Evolutionary conservation across 2,113 vertebrate genomes (phyloP).

Genomic region (Dicaeum eximium): DNA sequence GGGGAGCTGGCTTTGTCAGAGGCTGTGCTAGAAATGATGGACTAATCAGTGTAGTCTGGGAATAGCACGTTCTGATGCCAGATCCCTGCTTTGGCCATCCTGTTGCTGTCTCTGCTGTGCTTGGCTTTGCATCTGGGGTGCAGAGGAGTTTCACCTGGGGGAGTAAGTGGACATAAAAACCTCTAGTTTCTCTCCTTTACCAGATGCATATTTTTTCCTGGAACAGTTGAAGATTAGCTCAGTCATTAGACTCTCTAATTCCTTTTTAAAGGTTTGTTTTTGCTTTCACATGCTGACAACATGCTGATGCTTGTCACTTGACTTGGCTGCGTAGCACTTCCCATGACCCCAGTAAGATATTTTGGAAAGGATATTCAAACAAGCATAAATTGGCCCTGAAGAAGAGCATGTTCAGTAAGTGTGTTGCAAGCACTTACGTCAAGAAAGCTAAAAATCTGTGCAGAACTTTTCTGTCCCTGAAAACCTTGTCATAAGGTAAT

Average conservation of each 20-base stretch:
- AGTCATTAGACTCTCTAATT: not conserved
- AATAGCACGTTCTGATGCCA: not conserved
- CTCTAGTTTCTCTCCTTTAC: not conserved
- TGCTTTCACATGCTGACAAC: constrained; percentile 25
- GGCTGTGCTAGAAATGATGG: not conserved
- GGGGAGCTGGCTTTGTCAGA: not conserved
- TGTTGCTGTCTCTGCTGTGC: not conserved
- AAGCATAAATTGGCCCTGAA: constrained; percentile 26
- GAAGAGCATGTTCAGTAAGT: not conserved
- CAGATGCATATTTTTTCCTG: not conserved
- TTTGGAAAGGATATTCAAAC: constrained; percentile 39
- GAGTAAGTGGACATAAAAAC: not conserved
- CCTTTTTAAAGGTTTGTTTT: not conserved
- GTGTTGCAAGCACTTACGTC: constrained; percentile 50
- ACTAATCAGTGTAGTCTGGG: not conserved
- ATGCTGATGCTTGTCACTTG: constrained; percentile 36
- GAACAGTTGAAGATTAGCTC: not conserved
- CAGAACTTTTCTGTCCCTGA: not conserved
- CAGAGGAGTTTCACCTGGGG: not conserved
- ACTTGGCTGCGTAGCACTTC: constrained; percentile 39
- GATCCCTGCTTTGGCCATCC: not conserved
- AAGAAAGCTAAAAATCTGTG: not conserved
- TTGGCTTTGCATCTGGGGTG: not conserved
- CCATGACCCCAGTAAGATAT: constrained; percentile 58
- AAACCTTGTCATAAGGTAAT: not conserved